Base-by-base conservation (phyloP, 2,113 vertebrate species). In the Lepus americanus region DNA sequence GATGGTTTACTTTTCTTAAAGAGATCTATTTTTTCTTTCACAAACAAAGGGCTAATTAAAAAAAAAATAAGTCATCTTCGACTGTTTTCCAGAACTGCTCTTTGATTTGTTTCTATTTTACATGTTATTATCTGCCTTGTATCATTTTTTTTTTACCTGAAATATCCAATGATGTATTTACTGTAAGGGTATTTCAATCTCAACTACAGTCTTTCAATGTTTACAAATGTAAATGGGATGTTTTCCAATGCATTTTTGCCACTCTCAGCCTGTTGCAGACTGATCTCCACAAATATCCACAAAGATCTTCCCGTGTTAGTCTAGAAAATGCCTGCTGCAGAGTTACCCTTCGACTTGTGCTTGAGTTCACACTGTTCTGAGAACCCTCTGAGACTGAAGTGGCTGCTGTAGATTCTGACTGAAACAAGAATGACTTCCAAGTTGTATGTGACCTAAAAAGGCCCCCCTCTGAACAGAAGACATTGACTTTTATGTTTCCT, bases 381-480 rank as follows among this genome's bases (percentile, higher is more conserved):
- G 61, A 92, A 78, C 33, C 4, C 36, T 94, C 95, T 94, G 90
- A 92, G 76, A 90, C 67, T 83, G 82, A 95, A 95, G 90, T 91
- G 91, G 90, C 94, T 94, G 89, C 74, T 64, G 13, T 51, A 73
- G 36, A 59, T 82, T 92, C 79, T 83, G 33, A 92, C 89, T 59
- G 61, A 53, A 91, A 94, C 36, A 94, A 86, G 92, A 94, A 97
- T 89, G 92, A 84, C 86, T 95, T 95, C 82, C 53, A 94, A 92
- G 90, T 83, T 83, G 36, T 64, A 76, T 33, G 74, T 89, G 91
- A 97, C 78, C 95, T 94, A 44, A 83, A 95, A 92, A 86, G n/a
- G 77, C 61, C 73, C 44, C 59, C 86, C 23, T 72, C 82, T 36
- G 91, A 90, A 88, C 64, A 72, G 87, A 83, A 73, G 23, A 92